Conservation (phyloP, 2,113 vertebrate genomes). For the Alaudala cheleensis region DNA sequence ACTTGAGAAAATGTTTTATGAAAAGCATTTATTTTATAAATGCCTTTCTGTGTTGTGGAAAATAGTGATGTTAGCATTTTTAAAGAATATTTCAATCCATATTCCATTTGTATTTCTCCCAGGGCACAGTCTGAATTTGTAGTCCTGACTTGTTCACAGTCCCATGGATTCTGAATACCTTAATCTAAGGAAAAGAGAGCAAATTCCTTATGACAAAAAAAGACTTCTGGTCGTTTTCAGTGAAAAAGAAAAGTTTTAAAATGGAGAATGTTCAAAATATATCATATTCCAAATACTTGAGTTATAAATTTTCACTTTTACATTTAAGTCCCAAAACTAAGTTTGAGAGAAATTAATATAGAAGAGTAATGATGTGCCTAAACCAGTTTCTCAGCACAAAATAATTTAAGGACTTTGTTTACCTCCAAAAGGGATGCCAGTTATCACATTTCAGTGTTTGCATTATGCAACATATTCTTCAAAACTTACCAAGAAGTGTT, state of each 20-base stretch:
- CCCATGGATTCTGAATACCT: background rate
- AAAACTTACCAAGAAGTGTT: background rate
- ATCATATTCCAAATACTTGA: background rate
- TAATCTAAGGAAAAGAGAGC: background rate
- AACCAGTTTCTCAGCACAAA: background rate
- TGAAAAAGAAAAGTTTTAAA: background rate
- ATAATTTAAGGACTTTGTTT: background rate
- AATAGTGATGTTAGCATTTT: background rate
- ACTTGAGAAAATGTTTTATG: background rate
- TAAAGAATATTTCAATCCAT: background rate
- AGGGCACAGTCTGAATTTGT: background rate
- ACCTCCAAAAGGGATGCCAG: background rate
- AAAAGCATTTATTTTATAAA: background rate
- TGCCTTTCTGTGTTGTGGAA: background rate
- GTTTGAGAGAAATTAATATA: background rate
- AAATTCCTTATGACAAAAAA: background rate
- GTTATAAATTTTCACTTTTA: background rate
- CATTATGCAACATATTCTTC: background rate
- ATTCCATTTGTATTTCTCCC: background rate
- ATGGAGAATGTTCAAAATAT: background rate
- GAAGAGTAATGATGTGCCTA: background rate
- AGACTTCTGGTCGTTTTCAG: background rate
- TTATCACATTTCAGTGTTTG: background rate
- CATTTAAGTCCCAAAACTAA: background rate
- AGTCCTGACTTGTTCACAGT: background rate